Conservation (phyloP, 2,113 vertebrate genomes). For the Cephalophus harveyi region DNA sequence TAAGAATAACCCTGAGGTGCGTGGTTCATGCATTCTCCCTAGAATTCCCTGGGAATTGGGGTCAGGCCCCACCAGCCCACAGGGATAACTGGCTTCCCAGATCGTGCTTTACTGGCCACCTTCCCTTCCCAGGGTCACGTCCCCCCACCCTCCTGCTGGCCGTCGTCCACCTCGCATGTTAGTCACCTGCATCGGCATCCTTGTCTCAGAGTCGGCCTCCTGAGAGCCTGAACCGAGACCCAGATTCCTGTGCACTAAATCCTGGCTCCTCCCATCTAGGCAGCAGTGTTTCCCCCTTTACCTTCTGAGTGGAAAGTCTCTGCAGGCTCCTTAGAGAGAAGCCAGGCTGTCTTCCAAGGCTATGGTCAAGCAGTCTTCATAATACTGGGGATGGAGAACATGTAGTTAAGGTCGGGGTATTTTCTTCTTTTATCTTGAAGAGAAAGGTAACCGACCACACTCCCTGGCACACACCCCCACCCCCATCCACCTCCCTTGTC, state of each 20-base stretch:
- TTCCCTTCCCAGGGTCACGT: background rate
- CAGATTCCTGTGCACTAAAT: background rate
- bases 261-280: background rate
- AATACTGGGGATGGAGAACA: background rate
- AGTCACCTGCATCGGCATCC: background rate
- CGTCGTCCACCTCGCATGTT: background rate
- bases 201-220: background rate
- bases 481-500: too few relatives aligned
- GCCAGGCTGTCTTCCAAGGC: background rate
- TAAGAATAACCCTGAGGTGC: background rate
- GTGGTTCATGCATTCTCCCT: background rate
- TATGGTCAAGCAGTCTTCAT: background rate
- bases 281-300: background rate
- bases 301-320: background rate
- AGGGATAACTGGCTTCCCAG: background rate
- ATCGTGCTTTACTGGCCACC: too few relatives aligned
- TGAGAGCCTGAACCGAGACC: background rate
- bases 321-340: background rate
- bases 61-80: background rate
- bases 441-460: background rate
- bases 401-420: background rate
- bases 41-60: background rate
- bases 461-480: background rate
- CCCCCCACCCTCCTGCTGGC: background rate
- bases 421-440: background rate